These are phyloP conservation scores for Andrena fulva DNA, from an alignment of 2,888 invertebrate genomes.

Conservation along the genomic window DNA sequence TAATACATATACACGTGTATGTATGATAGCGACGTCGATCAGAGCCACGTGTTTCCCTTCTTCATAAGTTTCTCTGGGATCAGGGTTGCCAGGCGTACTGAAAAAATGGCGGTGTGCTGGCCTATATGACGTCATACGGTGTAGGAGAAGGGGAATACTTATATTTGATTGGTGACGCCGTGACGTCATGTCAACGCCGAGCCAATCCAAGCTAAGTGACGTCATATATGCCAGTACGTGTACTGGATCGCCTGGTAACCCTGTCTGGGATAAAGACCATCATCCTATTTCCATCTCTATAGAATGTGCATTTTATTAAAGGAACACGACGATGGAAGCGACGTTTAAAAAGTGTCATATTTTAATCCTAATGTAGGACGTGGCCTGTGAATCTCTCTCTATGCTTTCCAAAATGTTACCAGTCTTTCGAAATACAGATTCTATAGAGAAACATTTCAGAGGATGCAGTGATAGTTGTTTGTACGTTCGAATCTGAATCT, in stretches of 20 bases:
- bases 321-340: background rate
- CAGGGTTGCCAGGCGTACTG: too few species aligned
- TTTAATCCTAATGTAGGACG: background rate
- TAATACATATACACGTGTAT: slow-evolving; percentile 31
- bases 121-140: too few species aligned
- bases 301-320: background rate
- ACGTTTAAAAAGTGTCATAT: background rate
- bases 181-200: too few species aligned
- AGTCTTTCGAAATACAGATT: background rate
- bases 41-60: slow-evolving; percentile 49
- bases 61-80: background rate
- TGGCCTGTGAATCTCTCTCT: too few species aligned
- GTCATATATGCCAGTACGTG: too few species aligned
- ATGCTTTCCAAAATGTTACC: too few species aligned
- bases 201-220: too few species aligned
- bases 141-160: too few species aligned
- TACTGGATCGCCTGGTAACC: too few species aligned
- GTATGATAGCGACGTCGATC: slow-evolving; percentile 35
- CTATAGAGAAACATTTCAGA: background rate
- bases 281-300: background rate
- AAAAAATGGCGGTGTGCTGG: too few species aligned
- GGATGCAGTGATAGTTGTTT: background rate
- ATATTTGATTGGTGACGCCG: too few species aligned
- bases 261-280: background rate
- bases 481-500: background rate